Evolutionary conservation across 2,113 vertebrate genomes (phyloP), one percentile per base, ranked within the genome.

Genomic region (Lepidothrix coronata): DNA sequence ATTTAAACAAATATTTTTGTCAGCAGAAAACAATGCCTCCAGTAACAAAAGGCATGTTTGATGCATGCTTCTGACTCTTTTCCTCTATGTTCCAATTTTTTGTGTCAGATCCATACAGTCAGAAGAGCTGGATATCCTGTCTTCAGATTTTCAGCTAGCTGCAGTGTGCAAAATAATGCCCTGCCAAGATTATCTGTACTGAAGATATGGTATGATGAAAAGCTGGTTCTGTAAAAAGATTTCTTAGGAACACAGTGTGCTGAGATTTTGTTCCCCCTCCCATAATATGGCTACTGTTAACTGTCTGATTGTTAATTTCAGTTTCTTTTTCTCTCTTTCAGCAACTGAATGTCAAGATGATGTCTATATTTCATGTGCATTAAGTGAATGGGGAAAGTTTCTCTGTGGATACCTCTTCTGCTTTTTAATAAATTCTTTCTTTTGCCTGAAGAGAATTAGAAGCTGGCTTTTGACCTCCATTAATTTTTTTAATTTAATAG

Each of bases 401-500:
- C 74, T 85, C 85, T 78, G 41, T 75, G 93, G 95, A 93, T 86
- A 89, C 44, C 57, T 95, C 83, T 90, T 74, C 73, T 93, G 31
- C 52, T 76, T 89, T 96, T 95, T 97, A 96, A 97, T 96, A 91
- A 92, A 82, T 93, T 91, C 77, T 88, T 94, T 48, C 93, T 95
- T 96, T 97, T 92, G 90, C 93, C 86, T 96, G 93, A 96, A 96
- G 97, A 96, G 92, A 94, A 96, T 96, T 95, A 88, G 68, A 96
- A 91, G 46, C 59, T 96, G 87, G 52, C 87, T 97, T 98, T 96
- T 93, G 83, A 93, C 91, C 96, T 97, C 91, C 88, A 87, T 97
- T 97, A 97, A 95, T 97, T 93, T 96, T 94, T 96, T 95, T 96
- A 96, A 97, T 95, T 87, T 90, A 96, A 43, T 91, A 87, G 74